A percentile compares a stretch with the other conserved stretches of the same genome.
phyloP scores from a whole-genome alignment of 2,797 vertebrate species.

The Trachops cirrhosus region DNA sequence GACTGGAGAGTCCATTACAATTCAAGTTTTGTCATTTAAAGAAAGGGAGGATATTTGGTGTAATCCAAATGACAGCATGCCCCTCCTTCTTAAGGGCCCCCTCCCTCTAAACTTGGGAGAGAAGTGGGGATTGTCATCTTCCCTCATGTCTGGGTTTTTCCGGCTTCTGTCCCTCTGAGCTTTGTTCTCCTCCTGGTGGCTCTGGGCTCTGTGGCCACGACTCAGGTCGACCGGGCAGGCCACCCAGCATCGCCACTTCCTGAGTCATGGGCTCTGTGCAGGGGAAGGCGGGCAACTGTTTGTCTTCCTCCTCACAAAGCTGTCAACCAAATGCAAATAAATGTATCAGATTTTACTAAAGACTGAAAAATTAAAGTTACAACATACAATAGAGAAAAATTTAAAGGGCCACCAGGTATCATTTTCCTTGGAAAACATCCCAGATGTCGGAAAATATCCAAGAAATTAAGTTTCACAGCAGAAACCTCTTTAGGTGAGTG shows the following conservation, averaged over 20 bases:
- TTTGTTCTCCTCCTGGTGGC: not conserved
- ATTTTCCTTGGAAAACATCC: not conserved
- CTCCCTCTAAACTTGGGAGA: not conserved
- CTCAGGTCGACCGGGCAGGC: not conserved
- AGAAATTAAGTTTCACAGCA: not conserved
- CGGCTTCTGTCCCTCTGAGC: not conserved
- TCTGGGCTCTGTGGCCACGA: not conserved
- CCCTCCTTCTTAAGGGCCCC: not conserved
- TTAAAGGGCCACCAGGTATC: not conserved
- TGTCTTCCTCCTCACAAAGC: not conserved
- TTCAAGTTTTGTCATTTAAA: not conserved
- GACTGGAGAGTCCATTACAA: not conserved
- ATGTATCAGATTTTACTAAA: not conserved
- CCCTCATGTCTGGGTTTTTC: not conserved
- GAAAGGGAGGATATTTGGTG: not conserved
- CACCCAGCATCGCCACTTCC: not conserved
- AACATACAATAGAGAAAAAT: not conserved
- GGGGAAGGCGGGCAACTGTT: accelerated
- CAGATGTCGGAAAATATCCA: not conserved
- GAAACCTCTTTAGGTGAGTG: not conserved
- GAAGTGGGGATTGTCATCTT: not conserved
- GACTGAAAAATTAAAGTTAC: not conserved
- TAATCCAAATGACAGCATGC: not conserved
- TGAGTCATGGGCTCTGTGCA: accelerated
- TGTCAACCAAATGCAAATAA: not conserved